These are phyloP conservation scores for Tragelaphus strepsiceros DNA, from an alignment of 2,113 vertebrate species.

Conservation along the genomic window DNA sequence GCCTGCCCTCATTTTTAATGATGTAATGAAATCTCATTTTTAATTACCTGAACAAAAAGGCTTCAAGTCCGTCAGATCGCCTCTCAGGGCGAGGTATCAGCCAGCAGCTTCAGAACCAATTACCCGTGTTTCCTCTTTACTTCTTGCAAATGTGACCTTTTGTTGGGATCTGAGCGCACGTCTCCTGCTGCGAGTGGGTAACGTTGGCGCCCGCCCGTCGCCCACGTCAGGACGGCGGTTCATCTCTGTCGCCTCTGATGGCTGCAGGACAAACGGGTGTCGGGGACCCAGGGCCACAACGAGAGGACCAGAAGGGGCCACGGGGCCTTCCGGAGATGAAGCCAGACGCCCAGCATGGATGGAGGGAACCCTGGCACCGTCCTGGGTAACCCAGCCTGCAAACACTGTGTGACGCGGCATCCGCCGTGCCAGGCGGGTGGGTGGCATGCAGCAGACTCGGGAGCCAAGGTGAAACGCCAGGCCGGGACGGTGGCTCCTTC, in stretches of 20 bases:
- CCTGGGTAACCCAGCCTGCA: not conserved
- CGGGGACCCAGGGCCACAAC: conserved; percentile 83
- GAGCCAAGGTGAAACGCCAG: rapidly evolving
- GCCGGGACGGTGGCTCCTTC: not conserved
- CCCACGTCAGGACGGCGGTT: conserved; percentile 86
- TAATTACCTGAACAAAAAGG: conserved; percentile 91
- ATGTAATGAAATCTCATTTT: conserved; percentile 82
- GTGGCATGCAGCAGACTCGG: rapidly evolving
- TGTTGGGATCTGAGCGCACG: conserved; percentile 90
- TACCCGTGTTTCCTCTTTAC: conserved; percentile 88
- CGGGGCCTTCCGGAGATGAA: not conserved
- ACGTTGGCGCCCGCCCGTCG: conserved; percentile 75
- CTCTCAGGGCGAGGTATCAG: conserved; percentile 86
- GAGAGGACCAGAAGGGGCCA: not conserved
- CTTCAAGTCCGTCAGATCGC: conserved; percentile 88
- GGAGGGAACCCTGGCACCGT: conserved; percentile 25
- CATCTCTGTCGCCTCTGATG: conserved; percentile 91
- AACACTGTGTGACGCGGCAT: not conserved
- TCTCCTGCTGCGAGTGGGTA: conserved; percentile 84
- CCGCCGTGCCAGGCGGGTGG: rapidly evolving
- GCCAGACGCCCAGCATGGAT: rapidly evolving
- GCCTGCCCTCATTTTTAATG: conserved; percentile 57
- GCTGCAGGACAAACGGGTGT: conserved; percentile 90
- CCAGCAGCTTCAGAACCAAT: conserved; percentile 89
- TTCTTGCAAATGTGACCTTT: conserved; percentile 99